Conservation (phyloP, 2,888 invertebrate genomes). For the Ormia ochracea region DNA sequence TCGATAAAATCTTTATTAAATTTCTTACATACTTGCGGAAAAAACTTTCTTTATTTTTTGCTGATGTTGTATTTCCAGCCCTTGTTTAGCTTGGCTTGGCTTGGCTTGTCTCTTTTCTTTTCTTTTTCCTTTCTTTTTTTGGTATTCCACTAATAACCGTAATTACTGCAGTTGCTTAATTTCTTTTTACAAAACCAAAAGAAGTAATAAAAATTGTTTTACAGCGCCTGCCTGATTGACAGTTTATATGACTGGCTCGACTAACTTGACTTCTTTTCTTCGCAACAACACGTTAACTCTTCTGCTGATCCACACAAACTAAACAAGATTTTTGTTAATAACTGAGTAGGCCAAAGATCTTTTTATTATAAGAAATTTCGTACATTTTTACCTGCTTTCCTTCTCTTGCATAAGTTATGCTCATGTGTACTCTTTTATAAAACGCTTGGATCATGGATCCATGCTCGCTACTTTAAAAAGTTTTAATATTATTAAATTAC, state of each 20-base stretch:
- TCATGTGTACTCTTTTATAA: constrained; percentile 17
- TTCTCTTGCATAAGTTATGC: constrained; percentile 26
- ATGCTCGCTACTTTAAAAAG: neutral
- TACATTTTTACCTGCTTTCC: constrained; percentile 7
- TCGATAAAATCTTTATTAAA: neutral
- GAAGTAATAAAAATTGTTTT: constrained; percentile 2
- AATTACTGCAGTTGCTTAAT: constrained; percentile 27
- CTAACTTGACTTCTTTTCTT: constrained; percentile 16
- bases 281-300: constrained; percentile 57
- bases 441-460: neutral
- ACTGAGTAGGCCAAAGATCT: constrained; percentile 56
- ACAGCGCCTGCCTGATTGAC: neutral
- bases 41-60: constrained; percentile 51
- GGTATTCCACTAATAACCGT: constrained; percentile 36
- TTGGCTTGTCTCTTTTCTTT: no score
- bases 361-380: constrained; percentile 7
- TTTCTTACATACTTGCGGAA: constrained; percentile 36
- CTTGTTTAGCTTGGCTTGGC: constrained; percentile 51
- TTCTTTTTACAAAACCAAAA: constrained; percentile 1
- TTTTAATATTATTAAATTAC: constrained; percentile 1
- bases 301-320: constrained; percentile 56
- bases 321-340: constrained; percentile 47
- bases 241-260: no score
- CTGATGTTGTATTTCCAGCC: constrained; percentile 10
- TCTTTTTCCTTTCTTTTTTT: no score